Evolutionary conservation across 2,113 vertebrate species (phyloP).

Genomic region (Melozone crissalis): DNA sequence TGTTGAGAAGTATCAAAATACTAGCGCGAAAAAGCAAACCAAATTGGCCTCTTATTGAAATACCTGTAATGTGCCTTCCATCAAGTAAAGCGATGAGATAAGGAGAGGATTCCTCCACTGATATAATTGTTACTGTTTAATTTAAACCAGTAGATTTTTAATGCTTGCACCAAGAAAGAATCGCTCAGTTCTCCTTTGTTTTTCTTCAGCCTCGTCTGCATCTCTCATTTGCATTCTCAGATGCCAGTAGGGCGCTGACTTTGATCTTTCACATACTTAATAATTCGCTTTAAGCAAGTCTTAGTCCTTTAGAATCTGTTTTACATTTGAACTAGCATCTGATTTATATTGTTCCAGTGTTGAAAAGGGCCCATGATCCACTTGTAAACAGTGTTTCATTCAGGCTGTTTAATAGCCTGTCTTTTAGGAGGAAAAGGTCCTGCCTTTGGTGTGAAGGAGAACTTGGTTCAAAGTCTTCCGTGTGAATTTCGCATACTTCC

Average conservation of each 20-base stretch:
- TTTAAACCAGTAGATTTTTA: not conserved
- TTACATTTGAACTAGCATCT: not conserved
- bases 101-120: not conserved
- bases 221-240: slow-evolving; percentile 7
- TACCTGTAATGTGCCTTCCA: not conserved
- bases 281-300: not conserved
- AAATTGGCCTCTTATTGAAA: not conserved
- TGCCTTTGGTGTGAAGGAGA: not conserved
- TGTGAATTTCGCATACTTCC: not conserved
- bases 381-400: not conserved
- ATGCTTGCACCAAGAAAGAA: not conserved
- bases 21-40: not conserved
- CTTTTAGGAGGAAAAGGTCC: not conserved
- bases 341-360: not conserved
- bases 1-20: not conserved
- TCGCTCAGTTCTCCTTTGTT: not conserved
- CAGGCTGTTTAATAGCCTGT: not conserved
- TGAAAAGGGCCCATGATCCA: not conserved
- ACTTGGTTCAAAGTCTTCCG: not conserved
- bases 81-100: not conserved
- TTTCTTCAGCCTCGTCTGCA: not conserved
- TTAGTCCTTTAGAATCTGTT: slow-evolving; percentile 1
- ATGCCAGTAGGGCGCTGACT: not conserved
- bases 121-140: not conserved
- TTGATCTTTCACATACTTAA: slow-evolving; percentile 12